phyloP scores from a whole-genome alignment of 2,888 invertebrate genomes.

The Iphiclides podalirius region DNA sequence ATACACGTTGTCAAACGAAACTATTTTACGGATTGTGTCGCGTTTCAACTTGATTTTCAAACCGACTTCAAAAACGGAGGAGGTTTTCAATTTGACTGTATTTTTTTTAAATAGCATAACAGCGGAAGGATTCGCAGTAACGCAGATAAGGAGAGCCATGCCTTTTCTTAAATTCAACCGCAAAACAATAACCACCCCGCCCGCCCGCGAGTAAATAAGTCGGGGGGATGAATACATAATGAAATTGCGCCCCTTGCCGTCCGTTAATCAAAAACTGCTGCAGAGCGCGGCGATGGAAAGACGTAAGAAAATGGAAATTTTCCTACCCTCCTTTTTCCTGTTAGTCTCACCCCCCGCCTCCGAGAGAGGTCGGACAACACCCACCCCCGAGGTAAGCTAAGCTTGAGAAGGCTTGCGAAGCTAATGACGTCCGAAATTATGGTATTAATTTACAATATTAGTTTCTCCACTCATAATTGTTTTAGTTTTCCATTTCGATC shows the following conservation, averaged over 20 bases:
- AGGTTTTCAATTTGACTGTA: no score
- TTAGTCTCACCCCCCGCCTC: slow-evolving; percentile 53
- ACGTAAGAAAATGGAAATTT: slow-evolving; percentile 80
- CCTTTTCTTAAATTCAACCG: slow-evolving; percentile 26
- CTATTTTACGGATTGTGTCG: no score
- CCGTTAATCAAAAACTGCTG: slow-evolving; percentile 80
- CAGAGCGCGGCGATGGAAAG: slow-evolving; percentile 62
- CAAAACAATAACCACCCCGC: slow-evolving; percentile 52
- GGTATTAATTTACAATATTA: no score
- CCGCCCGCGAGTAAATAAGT: slow-evolving; percentile 54
- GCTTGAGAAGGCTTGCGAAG: slow-evolving; percentile 40
- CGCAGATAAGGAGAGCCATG: no score
- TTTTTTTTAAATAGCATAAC: no score
- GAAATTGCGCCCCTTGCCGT: slow-evolving; percentile 72
- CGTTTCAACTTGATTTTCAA: no score
- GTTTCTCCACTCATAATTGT: no score
- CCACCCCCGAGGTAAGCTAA: slow-evolving; percentile 33
- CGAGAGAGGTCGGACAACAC: slow-evolving; percentile 60
- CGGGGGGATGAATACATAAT: slow-evolving; percentile 75
- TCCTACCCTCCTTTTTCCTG: slow-evolving; percentile 80
- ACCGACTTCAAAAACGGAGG: no score
- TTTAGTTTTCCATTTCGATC: no score
- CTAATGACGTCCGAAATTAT: no score
- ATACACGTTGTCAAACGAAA: no score
- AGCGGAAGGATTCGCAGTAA: no score